Conservation (phyloP, 2,888 invertebrate species). For the Drosophila putrida region DNA sequence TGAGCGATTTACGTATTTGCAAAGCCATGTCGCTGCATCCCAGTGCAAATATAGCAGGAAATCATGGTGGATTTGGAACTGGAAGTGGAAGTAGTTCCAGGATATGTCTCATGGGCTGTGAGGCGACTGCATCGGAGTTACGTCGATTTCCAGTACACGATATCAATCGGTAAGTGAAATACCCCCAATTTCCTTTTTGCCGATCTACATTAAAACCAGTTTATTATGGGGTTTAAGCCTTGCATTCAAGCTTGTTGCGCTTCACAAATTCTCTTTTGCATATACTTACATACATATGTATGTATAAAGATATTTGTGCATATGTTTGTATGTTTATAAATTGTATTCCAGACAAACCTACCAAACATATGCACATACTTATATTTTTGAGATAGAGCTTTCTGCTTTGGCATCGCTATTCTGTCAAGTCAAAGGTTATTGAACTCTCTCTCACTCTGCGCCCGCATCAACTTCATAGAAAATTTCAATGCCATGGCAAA, state of each 20-base stretch:
- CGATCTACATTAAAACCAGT: slow-evolving; percentile 54
- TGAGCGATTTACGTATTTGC: slow-evolving; percentile 65
- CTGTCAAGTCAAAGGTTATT: slow-evolving; percentile 80
- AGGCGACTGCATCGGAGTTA: slow-evolving; percentile 64
- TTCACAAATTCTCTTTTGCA: slow-evolving; percentile 51
- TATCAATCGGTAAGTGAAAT: slow-evolving; percentile 66
- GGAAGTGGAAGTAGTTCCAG: slow-evolving; percentile 29
- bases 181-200: slow-evolving; percentile 23
- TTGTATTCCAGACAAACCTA: slow-evolving; percentile 11
- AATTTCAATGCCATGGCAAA: slow-evolving; percentile 83
- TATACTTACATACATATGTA: neutral
- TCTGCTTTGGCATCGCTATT: slow-evolving; percentile 39
- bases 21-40: slow-evolving; percentile 63
- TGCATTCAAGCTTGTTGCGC: slow-evolving; percentile 59
- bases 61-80: neutral
- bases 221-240: slow-evolving; percentile 25
- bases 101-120: slow-evolving; percentile 76
- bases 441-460: slow-evolving; percentile 65
- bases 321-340: slow-evolving; percentile 1
- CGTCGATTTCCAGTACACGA: slow-evolving; percentile 81
- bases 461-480: slow-evolving; percentile 76
- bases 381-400: slow-evolving; percentile 46
- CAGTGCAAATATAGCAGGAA: slow-evolving; percentile 27
- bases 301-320: neutral
- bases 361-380: neutral